Base-by-base conservation (phyloP, 2,797 vertebrate species). In the Sebastes nivosus region DNA sequence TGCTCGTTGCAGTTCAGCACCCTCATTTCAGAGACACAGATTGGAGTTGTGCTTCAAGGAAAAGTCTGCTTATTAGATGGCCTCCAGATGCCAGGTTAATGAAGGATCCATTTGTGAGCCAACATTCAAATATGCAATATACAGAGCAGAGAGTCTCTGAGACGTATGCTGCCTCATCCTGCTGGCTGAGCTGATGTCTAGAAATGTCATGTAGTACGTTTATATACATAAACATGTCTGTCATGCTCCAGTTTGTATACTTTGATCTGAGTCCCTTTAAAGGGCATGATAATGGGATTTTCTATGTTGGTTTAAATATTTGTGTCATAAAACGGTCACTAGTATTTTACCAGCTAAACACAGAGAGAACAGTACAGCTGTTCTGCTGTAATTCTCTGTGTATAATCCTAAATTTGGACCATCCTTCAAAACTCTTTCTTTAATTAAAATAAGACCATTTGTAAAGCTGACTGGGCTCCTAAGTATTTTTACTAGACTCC, bases 31-130 rank as follows among this genome's bases (percentile, higher is more conserved):
- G 70, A 69, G 64, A 87, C 77, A 80, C 34, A 81, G 79, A 92
- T 66, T 83, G 82, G 34, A 85, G 79, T 60, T 88, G 83, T 86
- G 88, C 88, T 90, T 81, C 46, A 59, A 79, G 76, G 86, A 85
- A 78, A 83, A 77, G 67, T 88, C 83, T 79, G 77, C 78, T 91
- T 86, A 81, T 90, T 86, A 91, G 80, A 90, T 73, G 57, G 83
- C 80, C 77, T 92, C 87, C 86, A 85, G 89, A 91, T 87, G 87
- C 80, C 80, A 79, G 85, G 84, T 85, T 94, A 93, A 95, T 92
- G 81, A 92, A 89, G 78, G 86, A 77, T 82, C 69, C 75, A 50
- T 90, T 85, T 81, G 87, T 54, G 57, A 89, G 80, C 75, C 69
- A 69, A 78, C 74, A 64, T 87, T 92, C 77, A 86, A 75, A 88